These are phyloP conservation scores for Neosilurus hyrtlii DNA, from an alignment of 2,797 vertebrate genomes.

Conservation along the genomic window DNA sequence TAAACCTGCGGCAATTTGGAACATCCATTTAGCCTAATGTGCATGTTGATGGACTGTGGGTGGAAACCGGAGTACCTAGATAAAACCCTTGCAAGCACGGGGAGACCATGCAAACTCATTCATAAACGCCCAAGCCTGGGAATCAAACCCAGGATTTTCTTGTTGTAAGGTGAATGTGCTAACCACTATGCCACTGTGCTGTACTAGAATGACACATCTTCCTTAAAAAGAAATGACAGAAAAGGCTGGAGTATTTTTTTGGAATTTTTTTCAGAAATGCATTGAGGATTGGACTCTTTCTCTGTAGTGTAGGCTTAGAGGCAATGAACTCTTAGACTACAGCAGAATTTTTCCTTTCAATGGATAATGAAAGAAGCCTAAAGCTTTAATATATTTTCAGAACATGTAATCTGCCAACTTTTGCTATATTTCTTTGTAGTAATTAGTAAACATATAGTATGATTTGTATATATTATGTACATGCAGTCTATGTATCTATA, in stretches of 20 bases:
- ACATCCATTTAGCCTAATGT: no score
- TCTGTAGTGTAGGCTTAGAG: neutral
- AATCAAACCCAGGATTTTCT: no score
- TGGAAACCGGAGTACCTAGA: no score
- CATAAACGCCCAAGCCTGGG: no score
- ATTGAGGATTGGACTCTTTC: neutral
- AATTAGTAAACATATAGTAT: constrained; percentile 47
- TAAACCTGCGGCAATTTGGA: no score
- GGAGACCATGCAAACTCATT: no score
- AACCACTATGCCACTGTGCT: no score
- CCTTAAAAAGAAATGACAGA: constrained; percentile 39
- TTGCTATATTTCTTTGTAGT: constrained; percentile 48
- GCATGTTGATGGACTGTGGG: no score
- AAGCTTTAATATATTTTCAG: neutral
- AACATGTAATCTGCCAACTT: constrained; percentile 9
- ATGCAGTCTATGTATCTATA: constrained; percentile 40
- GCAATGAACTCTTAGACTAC: neutral
- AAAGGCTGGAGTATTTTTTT: neutral
- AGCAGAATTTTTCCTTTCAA: neutral
- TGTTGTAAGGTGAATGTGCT: no score
- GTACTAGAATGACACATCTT: constrained; percentile 11
- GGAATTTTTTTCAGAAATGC: neutral
- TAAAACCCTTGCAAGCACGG: no score
- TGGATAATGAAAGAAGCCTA: neutral
- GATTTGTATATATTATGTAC: no score